Conservation (phyloP, 1,140 invertebrate genomes). For the Euura saliciscinereae region DNA sequence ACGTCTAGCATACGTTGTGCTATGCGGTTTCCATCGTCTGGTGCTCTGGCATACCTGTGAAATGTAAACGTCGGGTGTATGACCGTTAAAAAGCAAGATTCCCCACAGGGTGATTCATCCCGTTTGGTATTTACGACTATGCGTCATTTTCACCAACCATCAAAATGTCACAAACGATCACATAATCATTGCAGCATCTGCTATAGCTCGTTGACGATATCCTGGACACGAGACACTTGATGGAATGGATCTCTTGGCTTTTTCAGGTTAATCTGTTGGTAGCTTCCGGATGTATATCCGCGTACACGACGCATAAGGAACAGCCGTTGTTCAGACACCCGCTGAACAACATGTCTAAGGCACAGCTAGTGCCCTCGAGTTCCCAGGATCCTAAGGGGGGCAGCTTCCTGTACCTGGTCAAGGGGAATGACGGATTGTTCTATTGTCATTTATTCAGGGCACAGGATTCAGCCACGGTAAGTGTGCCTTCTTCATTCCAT, state of each 20-base stretch:
- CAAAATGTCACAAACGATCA: too few species aligned
- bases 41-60: neutral
- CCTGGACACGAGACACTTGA: neutral
- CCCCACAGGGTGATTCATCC: neutral
- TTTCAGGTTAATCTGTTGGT: slow-evolving; percentile 48
- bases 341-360: slow-evolving; percentile 42
- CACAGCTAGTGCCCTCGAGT: slow-evolving; percentile 41
- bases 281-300: slow-evolving; percentile 44
- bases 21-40: too few species aligned
- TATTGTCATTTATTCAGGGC: slow-evolving; percentile 48
- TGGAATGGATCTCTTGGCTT: too few species aligned
- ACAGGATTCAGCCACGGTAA: slow-evolving; percentile 45
- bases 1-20: too few species aligned
- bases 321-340: slow-evolving; percentile 45
- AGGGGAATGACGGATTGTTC: slow-evolving; percentile 46
- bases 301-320: slow-evolving; percentile 44
- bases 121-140: neutral
- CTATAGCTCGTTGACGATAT: neutral
- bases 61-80: neutral
- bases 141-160: too few species aligned
- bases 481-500: slow-evolving; percentile 8
- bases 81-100: slow-evolving; percentile 1
- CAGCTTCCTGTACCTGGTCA: slow-evolving; percentile 48
- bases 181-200: neutral
- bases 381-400: slow-evolving; percentile 43